Evolutionary conservation across 2,888 invertebrate species (phyloP), one percentile per base, ranked within the genome.

Genomic region (Dryadula phaetusa): DNA sequence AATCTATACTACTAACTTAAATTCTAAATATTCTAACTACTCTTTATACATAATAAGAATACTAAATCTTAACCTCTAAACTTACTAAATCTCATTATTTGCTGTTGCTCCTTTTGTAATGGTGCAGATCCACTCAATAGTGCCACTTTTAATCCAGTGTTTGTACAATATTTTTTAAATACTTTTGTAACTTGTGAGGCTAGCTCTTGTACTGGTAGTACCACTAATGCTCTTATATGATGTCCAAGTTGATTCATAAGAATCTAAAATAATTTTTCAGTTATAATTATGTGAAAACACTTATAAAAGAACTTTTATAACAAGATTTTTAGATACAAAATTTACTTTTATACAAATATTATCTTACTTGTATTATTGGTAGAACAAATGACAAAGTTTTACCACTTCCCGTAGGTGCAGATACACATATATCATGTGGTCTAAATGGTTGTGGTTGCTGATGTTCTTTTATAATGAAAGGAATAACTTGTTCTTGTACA

Each of bases 321-420:
- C n/a, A n/a, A n/a, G n/a, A n/a, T n/a, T n/a, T n/a, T n/a, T n/a
- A n/a, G n/a, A n/a, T n/a, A n/a, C n/a, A n/a, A n/a, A n/a, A n/a
- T n/a, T n/a, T n/a, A n/a, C n/a, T n/a, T n/a, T n/a, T n/a, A n/a
- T n/a, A n/a, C n/a, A n/a, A n/a, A n/a, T n/a, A n/a, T n/a, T n/a
- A n/a, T n/a, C 64, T 72, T 83, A 95, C 94, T 91, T 98, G 97
- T 42, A 99, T 91, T 54, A 99, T 95, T 7, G 99, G 99, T 70
- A 99, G 88, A 56, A 97, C 98, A 94, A 97, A 99, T 3, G 98
- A 96, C 67, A 99, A 88, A 0, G 99, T 99, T 93, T 99, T 99
- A 20, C 99, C 99, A 92, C 98, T 99, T 18, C 99, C 99, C 1
- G 99, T 99, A 0, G 99, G 99, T 18, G 99, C 98, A 47, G 98